phyloP scores from a whole-genome alignment of 2,888 invertebrate genomes.

The Trypoxylon attenuatum region DNA sequence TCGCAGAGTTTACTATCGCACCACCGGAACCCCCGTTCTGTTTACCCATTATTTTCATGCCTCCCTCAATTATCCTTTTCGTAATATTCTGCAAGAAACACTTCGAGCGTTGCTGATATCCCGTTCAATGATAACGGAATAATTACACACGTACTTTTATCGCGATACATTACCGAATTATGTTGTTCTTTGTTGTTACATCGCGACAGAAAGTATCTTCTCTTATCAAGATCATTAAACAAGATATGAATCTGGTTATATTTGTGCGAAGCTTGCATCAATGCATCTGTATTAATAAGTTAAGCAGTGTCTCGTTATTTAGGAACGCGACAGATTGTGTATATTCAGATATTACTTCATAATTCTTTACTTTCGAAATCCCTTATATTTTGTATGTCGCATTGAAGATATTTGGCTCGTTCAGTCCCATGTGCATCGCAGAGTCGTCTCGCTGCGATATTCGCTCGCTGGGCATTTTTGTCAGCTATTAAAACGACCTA shows the following conservation, averaged over 20 bases:
- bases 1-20: constrained; percentile 79
- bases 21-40: constrained; percentile 76
- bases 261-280: constrained; percentile 36
- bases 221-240: constrained; percentile 56
- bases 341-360: too few species aligned
- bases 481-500: constrained; percentile 70
- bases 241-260: constrained; percentile 51
- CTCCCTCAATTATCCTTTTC: constrained; percentile 53
- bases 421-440: constrained; percentile 68
- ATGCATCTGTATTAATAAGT: constrained; percentile 40
- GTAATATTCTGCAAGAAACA: constrained; percentile 40
- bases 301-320: too few species aligned
- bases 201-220: not conserved
- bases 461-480: constrained; percentile 59
- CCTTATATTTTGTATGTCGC: constrained; percentile 66
- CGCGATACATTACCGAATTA: constrained; percentile 11
- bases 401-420: constrained; percentile 66
- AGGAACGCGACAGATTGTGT: too few species aligned
- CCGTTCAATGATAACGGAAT: not conserved
- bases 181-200: not conserved
- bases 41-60: constrained; percentile 71
- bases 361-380: constrained; percentile 71
- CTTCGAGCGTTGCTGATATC: not conserved
- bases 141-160: not conserved
- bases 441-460: constrained; percentile 64